Percentiles rank a stretch among this genome's conserved stretches.
These are phyloP conservation scores for Sminthopsis crassicaudata DNA, from an alignment of 2,113 vertebrate genomes.

Conservation along the genomic window DNA sequence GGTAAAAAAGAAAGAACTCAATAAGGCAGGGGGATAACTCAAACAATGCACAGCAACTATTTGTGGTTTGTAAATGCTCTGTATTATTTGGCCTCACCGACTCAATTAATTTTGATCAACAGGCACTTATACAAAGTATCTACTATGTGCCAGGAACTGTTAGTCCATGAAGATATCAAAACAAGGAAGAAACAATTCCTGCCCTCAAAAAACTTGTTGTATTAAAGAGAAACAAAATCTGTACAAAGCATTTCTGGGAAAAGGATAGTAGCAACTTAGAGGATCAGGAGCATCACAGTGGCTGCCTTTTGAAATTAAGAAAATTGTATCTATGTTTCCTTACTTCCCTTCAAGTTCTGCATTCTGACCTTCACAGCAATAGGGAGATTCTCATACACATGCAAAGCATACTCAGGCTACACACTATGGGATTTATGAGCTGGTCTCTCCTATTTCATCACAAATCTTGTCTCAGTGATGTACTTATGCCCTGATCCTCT, in stretches of 20 bases:
- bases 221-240: not conserved
- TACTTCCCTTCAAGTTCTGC: not conserved
- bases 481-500: not conserved
- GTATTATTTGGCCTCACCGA: not conserved
- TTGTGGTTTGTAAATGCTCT: not conserved
- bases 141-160: not conserved
- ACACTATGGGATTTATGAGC: not conserved
- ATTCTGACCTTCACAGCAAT: not conserved
- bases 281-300: not conserved
- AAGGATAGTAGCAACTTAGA: not conserved
- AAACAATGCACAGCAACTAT: not conserved
- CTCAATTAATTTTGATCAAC: not conserved
- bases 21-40: not conserved
- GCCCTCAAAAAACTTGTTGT: not conserved
- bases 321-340: not conserved
- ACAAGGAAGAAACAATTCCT: not conserved
- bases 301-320: not conserved
- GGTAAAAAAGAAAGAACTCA: not conserved
- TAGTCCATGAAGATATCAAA: not conserved
- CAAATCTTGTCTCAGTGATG: not conserved
- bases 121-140: not conserved
- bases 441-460: not conserved
- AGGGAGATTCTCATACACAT: not conserved
- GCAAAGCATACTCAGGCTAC: not conserved
- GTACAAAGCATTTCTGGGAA: not conserved